Percentiles rank a stretch among this genome's conserved stretches.
These are phyloP conservation scores for Gnathonemus echidnorhynchus DNA, from an alignment of 2,113 vertebrate species.

Conservation along the genomic window DNA sequence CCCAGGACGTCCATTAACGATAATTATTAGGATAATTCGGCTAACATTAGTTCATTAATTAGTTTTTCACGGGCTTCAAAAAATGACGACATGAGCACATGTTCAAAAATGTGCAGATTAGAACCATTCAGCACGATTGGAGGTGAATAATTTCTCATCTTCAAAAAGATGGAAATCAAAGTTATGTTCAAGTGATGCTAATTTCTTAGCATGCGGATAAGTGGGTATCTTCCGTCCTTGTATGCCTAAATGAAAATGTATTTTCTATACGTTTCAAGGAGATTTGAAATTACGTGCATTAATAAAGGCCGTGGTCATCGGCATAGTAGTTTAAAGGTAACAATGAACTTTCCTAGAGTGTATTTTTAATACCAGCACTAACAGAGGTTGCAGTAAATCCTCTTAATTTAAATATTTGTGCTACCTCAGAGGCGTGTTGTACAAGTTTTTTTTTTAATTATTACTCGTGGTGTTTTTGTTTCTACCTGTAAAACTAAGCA, in stretches of 20 bases:
- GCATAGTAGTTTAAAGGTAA: neutral
- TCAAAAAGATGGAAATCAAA: neutral
- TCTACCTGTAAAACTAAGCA: neutral
- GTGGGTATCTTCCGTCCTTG: neutral
- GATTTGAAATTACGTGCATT: neutral
- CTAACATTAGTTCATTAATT: neutral
- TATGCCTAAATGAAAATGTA: neutral
- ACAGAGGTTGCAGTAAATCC: neutral
- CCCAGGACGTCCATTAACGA: neutral
- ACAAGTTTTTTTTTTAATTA: neutral
- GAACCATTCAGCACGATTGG: neutral
- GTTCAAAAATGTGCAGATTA: neutral
- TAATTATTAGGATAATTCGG: neutral
- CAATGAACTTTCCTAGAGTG: neutral
- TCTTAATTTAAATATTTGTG: slow-evolving; percentile 9
- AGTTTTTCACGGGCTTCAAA: neutral
- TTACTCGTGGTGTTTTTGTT: neutral
- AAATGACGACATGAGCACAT: neutral
- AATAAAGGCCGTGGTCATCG: neutral
- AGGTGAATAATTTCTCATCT: neutral
- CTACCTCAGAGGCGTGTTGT: slow-evolving; percentile 32
- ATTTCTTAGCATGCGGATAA: neutral
- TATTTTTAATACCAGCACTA: slow-evolving; percentile 19
- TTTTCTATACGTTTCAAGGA: neutral
- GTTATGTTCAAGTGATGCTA: neutral